Conservation (phyloP, 2,113 vertebrate genomes). For the Onychorhynchus coronatus region DNA sequence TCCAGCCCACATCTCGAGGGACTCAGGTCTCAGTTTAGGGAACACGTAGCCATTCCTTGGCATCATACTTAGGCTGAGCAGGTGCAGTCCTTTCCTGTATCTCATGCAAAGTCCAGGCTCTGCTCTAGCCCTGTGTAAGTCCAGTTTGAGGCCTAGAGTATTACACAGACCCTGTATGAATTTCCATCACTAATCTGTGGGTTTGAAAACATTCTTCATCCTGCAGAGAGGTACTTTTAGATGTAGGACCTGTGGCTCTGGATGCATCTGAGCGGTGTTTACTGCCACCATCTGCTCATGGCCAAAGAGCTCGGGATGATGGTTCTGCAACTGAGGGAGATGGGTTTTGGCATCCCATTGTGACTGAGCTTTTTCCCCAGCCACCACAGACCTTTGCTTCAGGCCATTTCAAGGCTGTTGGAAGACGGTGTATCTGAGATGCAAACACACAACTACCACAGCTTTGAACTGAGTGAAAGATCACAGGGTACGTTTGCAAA, state of each 20-base stretch:
- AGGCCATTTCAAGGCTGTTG: not conserved
- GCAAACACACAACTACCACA: not conserved
- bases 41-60: not conserved
- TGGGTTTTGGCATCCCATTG: not conserved
- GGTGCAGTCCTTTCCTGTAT: not conserved
- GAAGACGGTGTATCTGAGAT: not conserved
- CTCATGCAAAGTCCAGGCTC: not conserved
- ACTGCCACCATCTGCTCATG: not conserved
- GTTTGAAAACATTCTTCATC: not conserved
- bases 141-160: not conserved
- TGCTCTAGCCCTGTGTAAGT: not conserved
- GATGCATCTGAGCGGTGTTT: not conserved
- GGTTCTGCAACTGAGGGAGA: not conserved
- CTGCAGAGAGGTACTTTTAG: not conserved
- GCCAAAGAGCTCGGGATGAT: not conserved
- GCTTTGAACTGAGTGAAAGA: not conserved
- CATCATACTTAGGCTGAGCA: not conserved
- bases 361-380: not conserved
- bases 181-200: not conserved
- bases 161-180: not conserved
- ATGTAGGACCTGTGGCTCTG: not conserved
- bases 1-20: rapidly evolving
- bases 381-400: not conserved
- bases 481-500: not conserved
- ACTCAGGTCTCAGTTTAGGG: not conserved